phyloP scores from a whole-genome alignment of 2,888 invertebrate species.

The Stenolophus ochropezus region DNA sequence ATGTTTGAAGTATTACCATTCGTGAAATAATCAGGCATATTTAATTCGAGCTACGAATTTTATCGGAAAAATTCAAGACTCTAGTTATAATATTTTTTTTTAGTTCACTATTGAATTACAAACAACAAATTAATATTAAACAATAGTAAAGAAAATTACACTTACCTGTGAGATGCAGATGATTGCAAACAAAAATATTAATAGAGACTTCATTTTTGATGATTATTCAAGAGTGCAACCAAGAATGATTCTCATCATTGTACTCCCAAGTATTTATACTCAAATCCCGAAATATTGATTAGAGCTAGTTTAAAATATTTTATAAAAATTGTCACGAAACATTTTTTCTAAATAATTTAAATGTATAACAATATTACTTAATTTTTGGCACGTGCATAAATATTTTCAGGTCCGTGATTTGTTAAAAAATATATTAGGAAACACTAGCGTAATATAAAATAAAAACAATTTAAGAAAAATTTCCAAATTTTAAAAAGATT shows the following conservation, averaged over 20 bases:
- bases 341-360: background rate
- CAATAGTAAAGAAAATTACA: background rate
- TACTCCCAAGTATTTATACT: background rate
- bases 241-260: background rate
- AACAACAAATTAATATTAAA: background rate
- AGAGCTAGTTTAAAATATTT: background rate
- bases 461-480: too few species aligned
- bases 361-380: background rate
- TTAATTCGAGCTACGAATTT: too few species aligned
- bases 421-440: background rate
- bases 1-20: too few species aligned
- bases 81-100: too few species aligned
- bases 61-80: too few species aligned
- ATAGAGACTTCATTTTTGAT: background rate
- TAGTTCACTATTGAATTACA: too few species aligned
- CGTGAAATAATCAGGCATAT: too few species aligned
- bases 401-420: background rate
- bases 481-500: too few species aligned
- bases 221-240: slow-evolving; percentile 23
- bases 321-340: background rate
- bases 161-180: background rate
- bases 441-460: too few species aligned
- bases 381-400: background rate
- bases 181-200: background rate
- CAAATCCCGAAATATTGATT: background rate